Evolutionary conservation across 23 tunicate genomes (phyloP).

Genomic region (Trididemnum miniatum): DNA sequence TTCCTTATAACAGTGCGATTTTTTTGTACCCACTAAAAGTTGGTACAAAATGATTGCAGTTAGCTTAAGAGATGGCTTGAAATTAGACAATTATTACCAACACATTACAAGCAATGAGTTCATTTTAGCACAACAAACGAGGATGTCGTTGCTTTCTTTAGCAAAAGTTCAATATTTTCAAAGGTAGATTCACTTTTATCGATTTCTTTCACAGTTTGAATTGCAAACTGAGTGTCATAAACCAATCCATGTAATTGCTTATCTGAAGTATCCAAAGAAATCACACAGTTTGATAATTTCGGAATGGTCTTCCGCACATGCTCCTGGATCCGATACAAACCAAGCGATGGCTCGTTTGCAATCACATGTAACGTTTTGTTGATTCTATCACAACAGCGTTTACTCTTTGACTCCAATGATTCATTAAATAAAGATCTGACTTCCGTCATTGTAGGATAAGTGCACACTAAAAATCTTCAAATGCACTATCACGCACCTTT

Average conservation of each 20-base stretch:
- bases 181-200: slow-evolving; percentile 32
- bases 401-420: slow-evolving; percentile 38
- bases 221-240: slow-evolving; percentile 53
- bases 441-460: no score
- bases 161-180: slow-evolving; percentile 50
- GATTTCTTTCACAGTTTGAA: slow-evolving; percentile 38
- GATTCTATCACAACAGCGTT: slow-evolving; percentile 54
- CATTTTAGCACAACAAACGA: no score
- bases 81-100: no score
- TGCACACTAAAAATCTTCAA: no score
- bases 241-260: slow-evolving; percentile 41
- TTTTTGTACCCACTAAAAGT: no score
- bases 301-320: slow-evolving; percentile 85
- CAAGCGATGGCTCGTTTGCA: slow-evolving; percentile 95
- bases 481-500: no score
- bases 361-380: slow-evolving; percentile 78
- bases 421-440: no score
- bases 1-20: no score
- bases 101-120: no score
- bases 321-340: slow-evolving; percentile 85
- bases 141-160: slow-evolving; percentile 45
- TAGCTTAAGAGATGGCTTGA: no score
- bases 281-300: slow-evolving; percentile 32
- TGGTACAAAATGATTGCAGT: no score
- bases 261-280: slow-evolving; percentile 2